Base-by-base conservation (phyloP, 2,113 vertebrate species). In the Mystacornis crossleyi region DNA sequence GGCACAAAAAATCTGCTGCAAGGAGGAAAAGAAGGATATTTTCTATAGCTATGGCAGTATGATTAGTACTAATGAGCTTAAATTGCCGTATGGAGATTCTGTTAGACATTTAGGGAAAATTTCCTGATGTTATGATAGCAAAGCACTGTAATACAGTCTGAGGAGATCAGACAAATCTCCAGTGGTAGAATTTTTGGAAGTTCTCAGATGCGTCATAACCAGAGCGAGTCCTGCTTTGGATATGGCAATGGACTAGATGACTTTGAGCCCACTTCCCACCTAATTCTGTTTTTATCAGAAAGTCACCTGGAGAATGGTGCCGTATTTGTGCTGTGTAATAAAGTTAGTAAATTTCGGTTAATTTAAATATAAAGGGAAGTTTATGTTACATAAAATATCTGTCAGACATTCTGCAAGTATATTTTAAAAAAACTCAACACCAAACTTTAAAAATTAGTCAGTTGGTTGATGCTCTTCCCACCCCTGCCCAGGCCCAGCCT, bases 51-150 rank as follows among this genome's bases (percentile, higher is more conserved):
- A 2, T 3, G 5, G 45, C 62, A 82, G 20, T 28, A 48, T n/a
- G 18, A n/a, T 42, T 47, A 57, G 50, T n/a, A 43, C 14, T 47
- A 43, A 60, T 8, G 26, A 65, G 17, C 34, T 55, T 43, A 55
- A 55, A 64, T 2, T 80, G 42, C 48, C 82, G 36, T 7, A 60
- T 2, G 2, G 53, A 79, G n/a, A 69, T n/a, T 60, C 62, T 80
- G 19, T 6, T 55, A 48, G 62, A 65, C 1, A 2, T 13, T 33
- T 28, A 75, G 31, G 33, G 43, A 61, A 78, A 51, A 51, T 2
- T 18, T 53, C 57, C 43, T 42, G 13, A 34, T 8, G 13, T 28
- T 67, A 36, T 0, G 2, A 66, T 5, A 83, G 17, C 0, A 0
- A 93, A 88, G 42, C n/a, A 29, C 23, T 28, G 36, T 19, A 75